Base-by-base conservation (phyloP, 2,888 invertebrate species). In the Clivina fossor region DNA sequence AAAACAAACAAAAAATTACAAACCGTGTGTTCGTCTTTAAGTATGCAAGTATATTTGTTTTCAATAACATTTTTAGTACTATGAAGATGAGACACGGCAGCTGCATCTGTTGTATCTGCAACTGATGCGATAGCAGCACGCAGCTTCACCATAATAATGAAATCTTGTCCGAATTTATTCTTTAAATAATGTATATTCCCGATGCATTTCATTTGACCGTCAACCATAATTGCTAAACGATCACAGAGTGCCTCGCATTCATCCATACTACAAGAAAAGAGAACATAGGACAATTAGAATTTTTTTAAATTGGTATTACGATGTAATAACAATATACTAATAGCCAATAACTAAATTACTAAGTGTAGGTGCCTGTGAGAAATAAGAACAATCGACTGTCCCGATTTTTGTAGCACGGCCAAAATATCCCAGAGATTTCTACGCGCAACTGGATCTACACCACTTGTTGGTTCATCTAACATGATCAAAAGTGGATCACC, bases 201-300 rank as follows among this genome's bases (percentile, higher is more conserved):
- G 35, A 88, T 76, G 62, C 86, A 88, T 66, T 83, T 80, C 68
- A 90, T 85, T 62, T 80, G 77, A 0, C 90, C 91, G 67, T 85
- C 84, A 48, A 89, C 90, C 90, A 91, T 90, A 58, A 91, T 86
- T 30, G 87, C 88, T 64, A 91, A 74, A 4, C 90, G 79, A 49
- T 73, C 68, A 51, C 90, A 91, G 30, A 91, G 76, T 22, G 86
- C 88, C 74, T 91, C 90, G 72, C 90, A 90, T 72, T 91, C 90
- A 71, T 88, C 87, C 88, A 91, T 90, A 70, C 88, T 89, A 74
- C 19, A 55, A 61, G n/a, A n/a, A n/a, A n/a, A n/a, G n/a, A n/a
- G n/a, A n/a, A n/a, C n/a, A n/a, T n/a, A n/a, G n/a, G n/a, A n/a
- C n/a, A n/a, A 35, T 46, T 11, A 35, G 1, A 59, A 43, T 41